Evolutionary conservation across 2,113 vertebrate genomes (phyloP), one percentile per base, ranked within the genome.

Genomic region (Smithornis capensis): DNA sequence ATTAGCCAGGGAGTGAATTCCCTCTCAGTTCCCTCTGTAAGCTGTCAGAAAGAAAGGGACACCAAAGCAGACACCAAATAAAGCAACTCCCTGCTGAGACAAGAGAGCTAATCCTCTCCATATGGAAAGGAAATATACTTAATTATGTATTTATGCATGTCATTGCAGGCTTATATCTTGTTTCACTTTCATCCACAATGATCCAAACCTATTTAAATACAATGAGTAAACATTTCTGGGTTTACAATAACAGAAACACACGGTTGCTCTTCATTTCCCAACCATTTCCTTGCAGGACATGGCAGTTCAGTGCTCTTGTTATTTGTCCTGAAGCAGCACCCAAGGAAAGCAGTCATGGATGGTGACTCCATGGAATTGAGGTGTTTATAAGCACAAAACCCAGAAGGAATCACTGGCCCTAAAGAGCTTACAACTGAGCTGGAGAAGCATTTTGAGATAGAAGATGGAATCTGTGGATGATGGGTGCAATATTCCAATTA

Each of bases 51-150:
- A 76, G 95, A 89, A 89, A 91, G 68, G 94, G 96, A 96, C 96
- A 94, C 92, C 94, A 94, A 91, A 87, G 83, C 91, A 95, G 95
- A 87, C 90, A 94, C 89, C 95, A 94, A 95, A 96, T 93, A 95
- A 96, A 97, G 85, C 92, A 95, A 38, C 95, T 96, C 95, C 93
- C 95, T 50, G 83, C 95, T 95, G 92, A 85, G 92, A 67, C 81
- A 78, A n/a, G 79, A 77, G 35, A 68, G 24, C 56, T 95, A 96
- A 97, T 97, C 93, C 95, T 69, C 90, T 97, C 95, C 96, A 96
- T 95, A 93, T 96, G 94, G 95, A 19, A 92, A 95, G 91, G 92
- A 96, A 96, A 95, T 83, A 38, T 62, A 94, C 67, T 96, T 93
- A 93, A 91, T 93, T 96, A 92, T 95, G 80, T 83, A 97, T 97